Conservation (phyloP, 1,140 invertebrate genomes). For the Drosophila pandora region DNA sequence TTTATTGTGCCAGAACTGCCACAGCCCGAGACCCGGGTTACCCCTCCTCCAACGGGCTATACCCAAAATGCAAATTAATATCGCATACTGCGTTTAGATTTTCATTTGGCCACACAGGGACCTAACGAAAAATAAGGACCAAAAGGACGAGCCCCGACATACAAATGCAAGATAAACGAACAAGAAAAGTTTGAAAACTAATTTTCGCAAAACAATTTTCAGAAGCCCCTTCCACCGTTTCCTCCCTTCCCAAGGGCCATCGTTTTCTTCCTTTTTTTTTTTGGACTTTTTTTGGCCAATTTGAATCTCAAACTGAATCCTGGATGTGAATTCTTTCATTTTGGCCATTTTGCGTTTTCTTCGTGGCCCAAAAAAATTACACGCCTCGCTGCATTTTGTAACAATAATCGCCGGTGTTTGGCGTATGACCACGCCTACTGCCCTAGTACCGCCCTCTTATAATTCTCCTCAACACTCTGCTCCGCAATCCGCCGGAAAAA, state of each 20-base stretch:
- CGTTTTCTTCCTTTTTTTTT: constrained; percentile 23
- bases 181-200: constrained; percentile 77
- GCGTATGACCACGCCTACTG: constrained; percentile 39
- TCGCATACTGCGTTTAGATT: constrained; percentile 67
- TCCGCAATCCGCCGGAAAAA: constrained; percentile 58
- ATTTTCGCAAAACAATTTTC: constrained; percentile 81
- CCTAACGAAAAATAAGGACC: constrained; percentile 11
- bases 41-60: background rate
- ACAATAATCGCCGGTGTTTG: constrained; percentile 80
- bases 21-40: background rate
- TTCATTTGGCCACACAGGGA: constrained; percentile 47
- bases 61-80: constrained; percentile 79
- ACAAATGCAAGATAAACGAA: constrained; percentile 50
- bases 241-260: constrained; percentile 6
- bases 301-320: constrained; percentile 72
- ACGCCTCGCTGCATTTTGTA: constrained; percentile 71
- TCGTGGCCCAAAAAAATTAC: constrained; percentile 66
- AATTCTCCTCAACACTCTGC: background rate
- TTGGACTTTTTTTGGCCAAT: constrained; percentile 58
- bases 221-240: constrained; percentile 30
- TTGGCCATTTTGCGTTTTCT: constrained; percentile 31
- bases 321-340: constrained; percentile 45
- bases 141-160: constrained; percentile 23
- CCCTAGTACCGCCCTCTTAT: background rate
- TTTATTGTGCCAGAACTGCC: constrained; percentile 54